Evolutionary conservation across 2,113 vertebrate species (phyloP).

Genomic region (Jacana jacana): DNA sequence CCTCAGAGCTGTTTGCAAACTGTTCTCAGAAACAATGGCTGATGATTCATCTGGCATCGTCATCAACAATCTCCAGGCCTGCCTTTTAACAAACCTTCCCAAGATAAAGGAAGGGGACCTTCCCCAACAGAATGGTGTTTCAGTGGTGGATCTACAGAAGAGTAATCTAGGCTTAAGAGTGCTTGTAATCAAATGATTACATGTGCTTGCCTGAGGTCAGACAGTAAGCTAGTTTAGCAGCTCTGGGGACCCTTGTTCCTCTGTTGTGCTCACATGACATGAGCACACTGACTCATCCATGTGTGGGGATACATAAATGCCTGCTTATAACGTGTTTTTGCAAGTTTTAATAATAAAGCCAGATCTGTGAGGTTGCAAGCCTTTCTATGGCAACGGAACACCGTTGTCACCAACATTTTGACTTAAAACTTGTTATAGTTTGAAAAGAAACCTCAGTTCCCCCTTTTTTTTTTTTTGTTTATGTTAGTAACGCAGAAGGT

Average conservation of each 20-base stretch:
- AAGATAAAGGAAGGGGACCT: slow-evolving; percentile 1
- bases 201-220: slow-evolving; percentile 19
- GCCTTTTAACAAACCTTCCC: not conserved
- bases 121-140: not conserved
- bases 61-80: not conserved
- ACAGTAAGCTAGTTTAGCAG: slow-evolving; percentile 18
- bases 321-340: slow-evolving; percentile 39
- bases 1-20: slow-evolving; percentile 39
- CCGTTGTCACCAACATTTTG: not conserved
- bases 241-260: slow-evolving; percentile 23
- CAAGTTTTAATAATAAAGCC: slow-evolving; percentile 33
- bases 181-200: slow-evolving; percentile 32
- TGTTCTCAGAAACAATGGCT: slow-evolving; percentile 50
- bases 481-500: not conserved
- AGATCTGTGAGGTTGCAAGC: not conserved
- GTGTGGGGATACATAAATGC: slow-evolving; percentile 29
- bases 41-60: slow-evolving; percentile 47
- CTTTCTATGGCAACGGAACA: not conserved
- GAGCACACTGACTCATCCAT: slow-evolving; percentile 1
- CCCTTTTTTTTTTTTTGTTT: not conserved
- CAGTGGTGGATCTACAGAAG: not conserved
- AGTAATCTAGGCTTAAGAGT: not conserved
- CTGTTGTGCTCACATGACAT: not conserved
- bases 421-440: not conserved
- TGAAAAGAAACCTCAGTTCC: not conserved